Evolutionary conservation across 1,140 invertebrate genomes (phyloP), one percentile per base, ranked within the genome.

Genomic region (Hycleus cichorii): DNA sequence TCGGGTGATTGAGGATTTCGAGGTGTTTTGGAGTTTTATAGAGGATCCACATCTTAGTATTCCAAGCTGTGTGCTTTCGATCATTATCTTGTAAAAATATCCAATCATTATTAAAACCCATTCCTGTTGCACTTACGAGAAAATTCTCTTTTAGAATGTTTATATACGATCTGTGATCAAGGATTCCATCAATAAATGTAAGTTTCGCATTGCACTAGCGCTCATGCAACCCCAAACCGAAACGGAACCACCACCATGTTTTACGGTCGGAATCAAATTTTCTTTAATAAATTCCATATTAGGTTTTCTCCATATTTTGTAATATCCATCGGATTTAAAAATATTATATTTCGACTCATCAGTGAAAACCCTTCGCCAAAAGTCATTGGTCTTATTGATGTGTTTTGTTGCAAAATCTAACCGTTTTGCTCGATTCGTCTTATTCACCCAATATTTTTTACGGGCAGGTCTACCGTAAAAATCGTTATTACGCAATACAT

Each of bases 181-280:
- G 32, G 4, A 32, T 32, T 32, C 32, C 32, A 32, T 32, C 32
- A 32, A 32, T 32, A 32, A 32, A 32, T 32, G 32, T 7, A 32
- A 32, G 32, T 32, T 32, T 4, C 32, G 2, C 32, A 5, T 32
- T 32, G 4, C 32, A 4, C 32, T 32, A 32, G 4, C 32, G 7
- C 32, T 32, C 32, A 32, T 1, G 32, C 32, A 32, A 32, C 32
- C 7, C 32, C 7, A 32, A 4, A 32, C 32, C 32, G 3, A 32
- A 32, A 32, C 32, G 2, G 32, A 32, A 7, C 68, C 66, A 32
- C 70, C 66, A 47, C 71, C 64, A 54, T 74, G 67, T 52, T 76
- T 76, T 5, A 76, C 66, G 2, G 74, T 76, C 32, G 63, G 26
- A 12, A 58, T 52, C 42, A 67, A 61, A 59, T 69, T 65, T 53